Base-by-base conservation (phyloP, 2,888 invertebrate species). In the Phania funesta region DNA sequence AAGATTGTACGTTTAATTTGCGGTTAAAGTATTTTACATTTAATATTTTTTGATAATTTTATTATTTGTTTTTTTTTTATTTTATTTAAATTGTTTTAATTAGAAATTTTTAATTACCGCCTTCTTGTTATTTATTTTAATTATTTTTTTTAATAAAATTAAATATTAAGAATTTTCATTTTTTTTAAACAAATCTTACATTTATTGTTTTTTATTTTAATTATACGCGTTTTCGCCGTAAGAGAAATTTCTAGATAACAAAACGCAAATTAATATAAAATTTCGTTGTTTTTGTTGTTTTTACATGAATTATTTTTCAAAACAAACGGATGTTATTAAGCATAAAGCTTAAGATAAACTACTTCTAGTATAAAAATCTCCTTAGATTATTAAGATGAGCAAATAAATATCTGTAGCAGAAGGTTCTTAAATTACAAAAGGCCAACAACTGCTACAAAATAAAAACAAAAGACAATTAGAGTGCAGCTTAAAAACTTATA, bases 281-380 rank as follows among this genome's bases (percentile, higher is more conserved):
- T 67, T 50, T 64, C 22, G 44, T 29, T 29, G 20, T 64, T 20
- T 54, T 60, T 46, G 38, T 32, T 11, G 5, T 32, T 52, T 35
- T 75, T 5, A 38, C 20, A 20, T 11, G 16, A 16, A 16, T 9
- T 62, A 16, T 38, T 62, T 73, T 60, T 29, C 8, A 20, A 65
- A 75, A 52, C 35, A 70, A 78, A 71, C 48, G 71, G 77, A 73
- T 82, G 81, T 77, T 77, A 68, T 82, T 77, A 77, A 82, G 73
- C 81, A 70, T 74, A 77, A 82, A 68, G 81, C 73, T 78, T 74
- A 48, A 82, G 74, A 82, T 82, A 78, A 82, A 78, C 78, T 78
- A 75, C 58, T 78, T 68, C 65, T 71, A 73, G 48, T 73, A 74
- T 56, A 68, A 41, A 54, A 64, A 74, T 70, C 74, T 67, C 62